phyloP scores from a whole-genome alignment of 1,140 invertebrate genomes.

The Papilio machaon region DNA sequence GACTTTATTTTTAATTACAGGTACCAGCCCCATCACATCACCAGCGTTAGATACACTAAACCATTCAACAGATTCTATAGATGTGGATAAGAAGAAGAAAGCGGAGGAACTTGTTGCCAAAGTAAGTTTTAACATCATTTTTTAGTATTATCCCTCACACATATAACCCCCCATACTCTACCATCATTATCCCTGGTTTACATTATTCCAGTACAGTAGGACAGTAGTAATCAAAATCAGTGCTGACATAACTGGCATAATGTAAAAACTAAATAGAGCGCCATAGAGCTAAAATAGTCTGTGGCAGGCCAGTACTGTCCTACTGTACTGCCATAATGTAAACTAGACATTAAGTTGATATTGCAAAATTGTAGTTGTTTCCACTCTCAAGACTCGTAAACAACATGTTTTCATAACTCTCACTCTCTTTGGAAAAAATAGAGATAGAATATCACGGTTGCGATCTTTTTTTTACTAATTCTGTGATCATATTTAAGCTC shows the following conservation, averaged over 20 bases:
- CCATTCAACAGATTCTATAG: conserved; percentile 89
- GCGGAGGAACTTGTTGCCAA: conserved; percentile 74
- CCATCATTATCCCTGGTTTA: conserved; percentile 40
- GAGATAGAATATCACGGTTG: conserved; percentile 55
- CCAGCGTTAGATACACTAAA: conserved; percentile 85
- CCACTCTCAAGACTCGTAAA: too few species aligned
- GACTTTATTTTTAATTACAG: conserved; percentile 52
- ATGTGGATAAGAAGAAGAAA: conserved; percentile 89
- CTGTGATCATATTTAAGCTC: conserved; percentile 63
- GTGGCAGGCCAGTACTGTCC: too few species aligned
- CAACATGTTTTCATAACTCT: not conserved
- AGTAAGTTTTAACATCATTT: conserved; percentile 52
- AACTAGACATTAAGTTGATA: conserved; percentile 48
- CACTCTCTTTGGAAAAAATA: conserved; percentile 48
- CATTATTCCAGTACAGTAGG: too few species aligned
- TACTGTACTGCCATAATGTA: too few species aligned
- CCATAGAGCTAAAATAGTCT: too few species aligned
- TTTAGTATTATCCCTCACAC: conserved; percentile 29
- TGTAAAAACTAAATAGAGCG: too few species aligned
- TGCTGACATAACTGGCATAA: too few species aligned
- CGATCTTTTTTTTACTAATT: conserved; percentile 41
- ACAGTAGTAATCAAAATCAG: too few species aligned
- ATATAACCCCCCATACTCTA: not conserved
- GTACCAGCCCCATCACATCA: conserved; percentile 81
- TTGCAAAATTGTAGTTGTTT: conserved; percentile 54